Evolutionary conservation across 2,888 invertebrate species (phyloP), one percentile per base, ranked within the genome.

Genomic region (Netelia melanura): DNA sequence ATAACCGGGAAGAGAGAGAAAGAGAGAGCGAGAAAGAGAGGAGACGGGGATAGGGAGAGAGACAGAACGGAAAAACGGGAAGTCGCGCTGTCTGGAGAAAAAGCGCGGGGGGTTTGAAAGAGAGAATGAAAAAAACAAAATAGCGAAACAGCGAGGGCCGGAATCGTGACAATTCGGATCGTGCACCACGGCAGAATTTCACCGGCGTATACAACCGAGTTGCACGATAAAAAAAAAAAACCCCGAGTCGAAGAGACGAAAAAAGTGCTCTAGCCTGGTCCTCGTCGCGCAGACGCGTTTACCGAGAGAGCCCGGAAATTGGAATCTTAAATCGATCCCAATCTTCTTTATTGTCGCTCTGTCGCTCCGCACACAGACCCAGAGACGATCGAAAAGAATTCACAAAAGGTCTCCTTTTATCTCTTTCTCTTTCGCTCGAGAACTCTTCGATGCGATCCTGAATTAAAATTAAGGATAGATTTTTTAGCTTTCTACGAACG

Each of bases 261-360:
- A 21, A 56, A 58, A 77, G 48, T 23, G 48, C 62, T 62, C 62
- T 23, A 43, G 10, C 76, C 44, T 21, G 54, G 11, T 72, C 52
- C 21, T 21, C 38, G 77, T 71, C 76, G 75, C 54, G 65, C 54
- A 64, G 52, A 44, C 67, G 81, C 56, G 70, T 58, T 30, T 30
- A 54, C 38, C 64, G 67, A 44, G 23, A 72, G 84, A 72, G 74
- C 75, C 89, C 89, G 90, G 90, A 92, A 92, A 92, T 92, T 92
- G 92, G 91, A 92, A 92, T 92, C 91, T 91, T 91, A 91, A 91
- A 92, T 92, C 92, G 92, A 91, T 90, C 89, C 90, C 90, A 91
- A 91, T 91, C 89, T 89, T 89, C 89, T 90, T 91, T 90, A 91
- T 90, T 88, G 88, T 78, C 88, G 88, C 62, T 72, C 70, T 56